Evolutionary conservation across 35 echinoderm and acorn worm genomes (phyloP), one percentile per base, ranked within the genome.

Genomic region (Ophiothrix spiculata): DNA sequence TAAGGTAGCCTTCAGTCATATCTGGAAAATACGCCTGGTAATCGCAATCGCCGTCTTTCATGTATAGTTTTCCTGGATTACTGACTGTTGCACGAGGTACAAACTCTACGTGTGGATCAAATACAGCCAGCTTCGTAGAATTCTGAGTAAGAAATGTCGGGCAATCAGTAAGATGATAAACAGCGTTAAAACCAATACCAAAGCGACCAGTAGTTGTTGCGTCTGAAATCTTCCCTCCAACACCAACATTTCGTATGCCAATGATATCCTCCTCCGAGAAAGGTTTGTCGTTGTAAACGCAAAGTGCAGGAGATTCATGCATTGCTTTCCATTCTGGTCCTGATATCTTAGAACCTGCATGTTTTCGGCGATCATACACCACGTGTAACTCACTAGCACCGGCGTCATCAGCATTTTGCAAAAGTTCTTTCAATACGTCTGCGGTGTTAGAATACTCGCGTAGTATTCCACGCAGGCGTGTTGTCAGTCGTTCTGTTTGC

Each of bases 351-450:
- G 36, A 35, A 40, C 31, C 35, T 35, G 35, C 46, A 79, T 97
- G 87, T 0, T 37, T 85, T 29, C 86, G 80, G 11, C 39, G 76
- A 90, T 97, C 94, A 74, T 83, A 79, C 0, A 97, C 80, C 25
- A 97, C 45, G 84, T 92, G 90, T 1, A 97, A 35, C 77, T 92
- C 81, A 32, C 77, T 78, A 12, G 94, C 90, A 17, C 49, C 60
- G 38, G 77, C 87, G 77, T 93, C 91, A 80, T 93, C 91, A 21
- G 91, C 85, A 89, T 93, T 93, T 56, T 93, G 91, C 21, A 93
- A 39, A 25, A 93, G 82, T 54, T 93, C 91, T 49, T 93, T 93
- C 14, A 89, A 78, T 41, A 91, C 79, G 23, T 63, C 56, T 0
- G 56, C 32, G 41, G 73, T 76, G 28, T 79, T 32, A 21, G 86